phyloP scores from a whole-genome alignment of 2,113 vertebrate genomes.

The Pithys albifrons region DNA sequence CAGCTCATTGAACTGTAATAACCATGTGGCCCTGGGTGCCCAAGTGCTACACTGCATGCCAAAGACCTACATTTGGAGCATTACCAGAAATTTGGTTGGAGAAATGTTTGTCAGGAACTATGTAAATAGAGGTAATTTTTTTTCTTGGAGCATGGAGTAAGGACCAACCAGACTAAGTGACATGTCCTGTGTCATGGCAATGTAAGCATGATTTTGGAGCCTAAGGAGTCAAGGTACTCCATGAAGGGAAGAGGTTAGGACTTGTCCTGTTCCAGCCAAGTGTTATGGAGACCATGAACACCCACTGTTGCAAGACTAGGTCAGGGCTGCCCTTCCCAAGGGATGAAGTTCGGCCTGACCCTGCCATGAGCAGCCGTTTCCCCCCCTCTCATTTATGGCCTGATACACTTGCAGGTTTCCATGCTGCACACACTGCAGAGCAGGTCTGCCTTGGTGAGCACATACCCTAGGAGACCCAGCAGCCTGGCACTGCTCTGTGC shows the following conservation, averaged over 20 bases:
- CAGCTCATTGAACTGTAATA: not conserved
- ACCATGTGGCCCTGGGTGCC: rapidly evolving
- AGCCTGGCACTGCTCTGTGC: not conserved
- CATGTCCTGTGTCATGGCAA: not conserved
- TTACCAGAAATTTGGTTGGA: not conserved
- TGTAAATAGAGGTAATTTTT: not conserved
- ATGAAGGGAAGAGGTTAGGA: not conserved
- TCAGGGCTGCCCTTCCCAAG: not conserved
- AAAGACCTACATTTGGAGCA: not conserved
- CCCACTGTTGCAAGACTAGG: not conserved
- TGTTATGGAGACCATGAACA: not conserved
- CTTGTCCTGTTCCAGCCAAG: not conserved
- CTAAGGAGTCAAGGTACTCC: not conserved
- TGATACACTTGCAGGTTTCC: not conserved
- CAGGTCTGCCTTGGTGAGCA: not conserved
- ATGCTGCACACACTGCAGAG: rapidly evolving
- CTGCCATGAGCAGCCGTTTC: rapidly evolving
- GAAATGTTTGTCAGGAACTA: not conserved
- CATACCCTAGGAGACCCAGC: not conserved
- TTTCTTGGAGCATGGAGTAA: not conserved
- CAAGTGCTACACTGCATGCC: not conserved
- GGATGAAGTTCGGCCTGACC: not conserved
- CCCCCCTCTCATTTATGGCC: not conserved
- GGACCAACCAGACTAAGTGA: not conserved
- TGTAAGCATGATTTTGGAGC: not conserved